These are phyloP conservation scores for Bradypodion ventrale DNA, from an alignment of 2,797 vertebrate species.

Conservation along the genomic window DNA sequence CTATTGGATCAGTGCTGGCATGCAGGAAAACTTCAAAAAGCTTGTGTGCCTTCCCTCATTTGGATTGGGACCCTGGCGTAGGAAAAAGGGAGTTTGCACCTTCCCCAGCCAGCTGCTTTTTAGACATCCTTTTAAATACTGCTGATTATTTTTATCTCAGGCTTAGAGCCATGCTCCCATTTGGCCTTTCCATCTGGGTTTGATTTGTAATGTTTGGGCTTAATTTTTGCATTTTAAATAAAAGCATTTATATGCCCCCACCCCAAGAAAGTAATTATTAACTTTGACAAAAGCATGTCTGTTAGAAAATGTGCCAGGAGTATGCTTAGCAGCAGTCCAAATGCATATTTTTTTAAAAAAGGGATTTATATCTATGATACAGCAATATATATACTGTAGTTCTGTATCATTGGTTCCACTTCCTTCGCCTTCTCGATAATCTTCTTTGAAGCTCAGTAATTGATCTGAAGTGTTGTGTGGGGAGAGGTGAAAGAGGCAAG, in stretches of 20 bases:
- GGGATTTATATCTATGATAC: no score
- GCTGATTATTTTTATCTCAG: background rate
- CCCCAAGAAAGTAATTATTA: background rate
- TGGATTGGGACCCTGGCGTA: background rate
- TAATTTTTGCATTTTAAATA: background rate
- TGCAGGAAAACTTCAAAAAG: background rate
- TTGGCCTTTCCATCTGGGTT: background rate
- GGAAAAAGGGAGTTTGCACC: background rate
- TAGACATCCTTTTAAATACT: background rate
- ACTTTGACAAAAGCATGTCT: background rate
- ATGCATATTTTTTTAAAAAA: no score
- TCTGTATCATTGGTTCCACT: background rate
- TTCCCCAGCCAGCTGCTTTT: background rate
- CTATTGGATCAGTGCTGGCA: background rate
- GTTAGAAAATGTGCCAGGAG: no score
- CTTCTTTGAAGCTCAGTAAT: background rate
- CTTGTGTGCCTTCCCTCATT: no score
- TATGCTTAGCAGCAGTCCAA: background rate
- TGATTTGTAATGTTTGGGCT: background rate
- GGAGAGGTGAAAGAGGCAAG: background rate
- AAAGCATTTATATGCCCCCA: background rate
- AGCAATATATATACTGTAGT: no score
- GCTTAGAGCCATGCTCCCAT: background rate
- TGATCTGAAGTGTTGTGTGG: background rate
- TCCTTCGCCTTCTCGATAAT: background rate